A percentile compares a stretch with the other conserved stretches of the same genome.
These are phyloP conservation scores for human (Homo sapiens) DNA, from an alignment of 2,113 vertebrate genomes.

Conservation along the genomic window DNA sequence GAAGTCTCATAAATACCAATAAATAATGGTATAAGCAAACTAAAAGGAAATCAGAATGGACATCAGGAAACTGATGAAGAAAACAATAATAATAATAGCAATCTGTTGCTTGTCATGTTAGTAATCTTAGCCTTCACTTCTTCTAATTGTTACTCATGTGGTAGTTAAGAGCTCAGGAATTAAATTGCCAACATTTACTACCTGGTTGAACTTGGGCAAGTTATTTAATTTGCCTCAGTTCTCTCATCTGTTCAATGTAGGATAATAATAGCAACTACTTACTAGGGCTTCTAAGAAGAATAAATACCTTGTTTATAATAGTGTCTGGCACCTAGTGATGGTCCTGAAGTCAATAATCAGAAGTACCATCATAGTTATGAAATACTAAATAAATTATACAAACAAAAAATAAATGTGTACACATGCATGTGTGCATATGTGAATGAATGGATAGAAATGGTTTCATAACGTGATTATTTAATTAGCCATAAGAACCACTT, in stretches of 20 bases:
- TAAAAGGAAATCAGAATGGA: not conserved
- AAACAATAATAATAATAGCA: not conserved
- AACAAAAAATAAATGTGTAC: not conserved
- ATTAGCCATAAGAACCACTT: not conserved
- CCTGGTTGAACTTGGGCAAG: not conserved
- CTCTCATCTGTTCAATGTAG: conserved; percentile 16
- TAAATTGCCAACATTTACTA: not conserved
- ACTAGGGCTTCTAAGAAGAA: not conserved
- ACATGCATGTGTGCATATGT: not conserved
- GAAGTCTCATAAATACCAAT: not conserved
- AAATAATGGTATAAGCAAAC: not conserved
- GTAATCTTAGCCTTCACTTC: not conserved
- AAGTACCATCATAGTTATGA: not conserved
- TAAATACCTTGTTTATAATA: not conserved
- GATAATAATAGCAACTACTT: not conserved
- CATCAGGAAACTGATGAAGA: not conserved
- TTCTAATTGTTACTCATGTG: not conserved
- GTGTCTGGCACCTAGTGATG: not conserved
- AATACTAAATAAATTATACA: conserved; percentile 7
- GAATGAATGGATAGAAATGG: not conserved
- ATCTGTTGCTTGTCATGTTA: not conserved
- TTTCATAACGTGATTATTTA: conserved; percentile 29
- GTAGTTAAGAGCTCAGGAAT: not conserved
- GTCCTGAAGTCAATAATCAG: not conserved
- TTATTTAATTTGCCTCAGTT: not conserved